Percentiles rank a stretch among this genome's conserved stretches.
Evolutionary conservation across 35 echinoderm and acorn worm species (phyloP).

Genomic region (Nesometra sesokonis): DNA sequence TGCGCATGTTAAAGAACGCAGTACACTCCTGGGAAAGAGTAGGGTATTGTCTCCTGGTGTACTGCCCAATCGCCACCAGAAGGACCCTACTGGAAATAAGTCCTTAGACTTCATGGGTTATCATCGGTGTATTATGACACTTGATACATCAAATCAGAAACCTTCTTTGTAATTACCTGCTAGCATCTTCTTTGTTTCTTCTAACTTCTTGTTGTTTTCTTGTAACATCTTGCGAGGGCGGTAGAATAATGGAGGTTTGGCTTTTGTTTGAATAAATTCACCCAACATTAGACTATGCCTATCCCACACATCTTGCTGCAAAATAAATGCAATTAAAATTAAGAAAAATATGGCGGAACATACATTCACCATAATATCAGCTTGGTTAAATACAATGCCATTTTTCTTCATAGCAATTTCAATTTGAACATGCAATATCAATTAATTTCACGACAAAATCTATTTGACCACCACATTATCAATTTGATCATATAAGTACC

Average conservation of each 20-base stretch:
- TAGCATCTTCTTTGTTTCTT: constrained; percentile 51
- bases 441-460: background rate
- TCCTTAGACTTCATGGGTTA: too few relatives aligned
- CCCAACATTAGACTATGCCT: constrained; percentile 40
- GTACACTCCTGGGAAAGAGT: too few relatives aligned
- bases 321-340: background rate
- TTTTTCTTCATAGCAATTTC: background rate
- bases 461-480: too few relatives aligned
- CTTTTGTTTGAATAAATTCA: constrained; percentile 79
- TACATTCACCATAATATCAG: too few relatives aligned
- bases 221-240: constrained; percentile 39
- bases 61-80: too few relatives aligned
- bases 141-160: too few relatives aligned
- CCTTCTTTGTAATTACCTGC: constrained; percentile 21
- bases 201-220: constrained; percentile 37
- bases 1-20: too few relatives aligned
- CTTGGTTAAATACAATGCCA: background rate
- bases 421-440: background rate
- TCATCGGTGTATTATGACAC: too few relatives aligned
- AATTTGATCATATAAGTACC: too few relatives aligned
- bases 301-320: constrained; percentile 89
- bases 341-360: too few relatives aligned
- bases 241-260: constrained; percentile 82
- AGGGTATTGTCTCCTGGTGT: too few relatives aligned
- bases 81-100: too few relatives aligned